phyloP scores from a whole-genome alignment of 2,113 vertebrate species.

The Brevimyrus niger region DNA sequence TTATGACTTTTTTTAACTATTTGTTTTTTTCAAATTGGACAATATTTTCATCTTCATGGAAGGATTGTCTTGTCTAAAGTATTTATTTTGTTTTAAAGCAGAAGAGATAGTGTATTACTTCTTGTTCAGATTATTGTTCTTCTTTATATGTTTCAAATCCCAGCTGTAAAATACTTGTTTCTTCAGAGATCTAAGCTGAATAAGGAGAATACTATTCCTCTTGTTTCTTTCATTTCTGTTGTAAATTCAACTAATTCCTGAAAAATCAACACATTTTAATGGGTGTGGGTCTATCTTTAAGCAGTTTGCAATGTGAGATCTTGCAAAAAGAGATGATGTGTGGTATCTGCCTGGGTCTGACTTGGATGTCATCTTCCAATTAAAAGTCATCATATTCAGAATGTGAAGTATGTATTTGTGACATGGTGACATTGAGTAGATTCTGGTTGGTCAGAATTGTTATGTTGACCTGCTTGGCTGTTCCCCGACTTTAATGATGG shows the following conservation, averaged over 20 bases:
- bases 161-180: not conserved
- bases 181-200: not conserved
- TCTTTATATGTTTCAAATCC: not conserved
- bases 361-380: not conserved
- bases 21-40: constrained; percentile 19
- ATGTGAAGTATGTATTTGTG: not conserved
- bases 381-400: not conserved
- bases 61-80: constrained; percentile 28
- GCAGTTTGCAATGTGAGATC: not conserved
- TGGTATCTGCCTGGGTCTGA: not conserved
- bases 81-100: not conserved
- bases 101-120: not conserved
- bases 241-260: not conserved
- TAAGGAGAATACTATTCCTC: not conserved
- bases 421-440: not conserved
- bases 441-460: not conserved
- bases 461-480: not conserved
- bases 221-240: not conserved
- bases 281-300: not conserved
- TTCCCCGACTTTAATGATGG: not conserved
- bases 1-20: constrained; percentile 33
- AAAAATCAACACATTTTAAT: not conserved
- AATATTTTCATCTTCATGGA: constrained; percentile 33
- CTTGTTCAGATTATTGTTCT: not conserved
- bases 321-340: not conserved